Base-by-base conservation (phyloP, 2,888 invertebrate species). In the Portevinia maculata region DNA sequence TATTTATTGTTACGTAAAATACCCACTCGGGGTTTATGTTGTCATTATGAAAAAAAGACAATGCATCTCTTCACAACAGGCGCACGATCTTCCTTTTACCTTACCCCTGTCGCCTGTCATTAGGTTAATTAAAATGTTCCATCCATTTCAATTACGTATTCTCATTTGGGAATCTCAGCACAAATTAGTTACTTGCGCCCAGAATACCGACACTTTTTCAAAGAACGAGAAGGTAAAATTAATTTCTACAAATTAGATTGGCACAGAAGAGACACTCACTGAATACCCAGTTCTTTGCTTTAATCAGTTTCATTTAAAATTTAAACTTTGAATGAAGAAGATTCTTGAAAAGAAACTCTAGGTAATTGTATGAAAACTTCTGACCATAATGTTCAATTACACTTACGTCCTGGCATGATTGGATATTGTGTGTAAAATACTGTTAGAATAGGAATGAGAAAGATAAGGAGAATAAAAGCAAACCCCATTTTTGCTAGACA, bases 121-220 rank as follows among this genome's bases (percentile, higher is more conserved):
- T 64, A 46, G 65, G 34, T 60, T 79, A 79, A 79, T 79, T 73
- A 79, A 79, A 79, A 60, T 67, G 30, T 67, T 11, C 44, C 79
- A 79, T 71, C 59, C 65, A 79, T 79, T 67, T 64, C 70, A 78
- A 78, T 78, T 78, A 62, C 55, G 37, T 62, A 70, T 76, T 71
- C 71, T 50, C 52, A 59, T 39, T 71, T 46, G 52, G 78, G 64
- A 71, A 59, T 78, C 59, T 62, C 57, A 32, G 57, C 53, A 59
- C 52, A 64, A 71, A 71, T 65, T 79, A 71, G 71, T 71, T 71
- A 79, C 78, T 24, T 3, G 24, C 5, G 24, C 24, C 24, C 2
- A 13, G 15, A 13, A 32, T 32, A 39, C n/a, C 50, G 24, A 24
- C 24, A 24, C 24, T 24, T 24, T n/a, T n/a, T 24, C 24, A 5